A percentile compares a stretch with the other conserved stretches of the same genome.
phyloP scores from a whole-genome alignment of 2,888 invertebrate species.

The Scotopteryx bipunctaria region DNA sequence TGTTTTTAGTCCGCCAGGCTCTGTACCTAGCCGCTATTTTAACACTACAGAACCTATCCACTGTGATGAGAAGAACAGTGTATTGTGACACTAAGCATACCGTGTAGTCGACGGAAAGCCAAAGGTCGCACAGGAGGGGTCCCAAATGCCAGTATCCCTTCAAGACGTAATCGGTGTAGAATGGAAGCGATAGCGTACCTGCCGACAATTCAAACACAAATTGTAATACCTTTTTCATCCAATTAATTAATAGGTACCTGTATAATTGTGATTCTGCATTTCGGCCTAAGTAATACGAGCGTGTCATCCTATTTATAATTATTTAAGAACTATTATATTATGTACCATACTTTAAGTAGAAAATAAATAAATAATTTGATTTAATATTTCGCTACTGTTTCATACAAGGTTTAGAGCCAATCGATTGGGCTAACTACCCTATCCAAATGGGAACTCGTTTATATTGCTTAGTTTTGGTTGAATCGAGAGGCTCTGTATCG shows the following conservation, averaged over 20 bases:
- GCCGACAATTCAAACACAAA: constrained; percentile 54
- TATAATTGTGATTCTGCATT: no score
- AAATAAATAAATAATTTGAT: no score
- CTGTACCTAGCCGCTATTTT: constrained; percentile 98
- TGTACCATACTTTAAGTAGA: no score
- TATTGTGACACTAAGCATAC: constrained; percentile 99
- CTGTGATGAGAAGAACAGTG: constrained; percentile 98
- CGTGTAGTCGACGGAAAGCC: constrained; percentile 99
- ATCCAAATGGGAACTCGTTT: no score
- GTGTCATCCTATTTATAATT: no score
- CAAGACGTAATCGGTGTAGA: constrained; percentile 98
- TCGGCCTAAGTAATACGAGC: no score
- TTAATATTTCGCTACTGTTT: no score
- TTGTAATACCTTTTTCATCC: constrained; percentile 23
- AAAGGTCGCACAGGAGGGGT: constrained; percentile 97
- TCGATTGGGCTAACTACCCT: no score
- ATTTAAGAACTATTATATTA: no score
- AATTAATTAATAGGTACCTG: no score
- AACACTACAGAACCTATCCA: constrained; percentile 99
- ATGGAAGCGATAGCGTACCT: constrained; percentile 99
- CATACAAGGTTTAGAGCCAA: no score
- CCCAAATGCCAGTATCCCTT: constrained; percentile 99
- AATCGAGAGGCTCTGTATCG: constrained; percentile 11
- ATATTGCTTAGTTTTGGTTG: constrained; percentile 24
- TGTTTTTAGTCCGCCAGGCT: constrained; percentile 97